Conservation (phyloP, 2,797 vertebrate species). For the Rhinella marina region DNA sequence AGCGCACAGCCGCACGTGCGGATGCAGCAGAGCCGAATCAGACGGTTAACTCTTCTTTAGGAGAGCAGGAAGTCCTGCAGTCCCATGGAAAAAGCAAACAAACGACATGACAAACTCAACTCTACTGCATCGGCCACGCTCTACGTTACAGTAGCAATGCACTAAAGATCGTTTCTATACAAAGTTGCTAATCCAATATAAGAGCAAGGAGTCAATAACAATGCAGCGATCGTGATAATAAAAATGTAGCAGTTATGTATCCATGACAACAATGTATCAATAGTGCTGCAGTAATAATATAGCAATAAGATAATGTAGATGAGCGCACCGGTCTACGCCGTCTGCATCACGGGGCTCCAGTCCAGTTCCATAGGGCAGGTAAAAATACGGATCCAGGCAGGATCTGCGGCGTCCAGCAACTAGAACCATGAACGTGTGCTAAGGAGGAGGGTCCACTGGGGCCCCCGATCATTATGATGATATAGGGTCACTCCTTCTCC, state of each 20-base stretch:
- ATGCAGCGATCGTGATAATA: background rate
- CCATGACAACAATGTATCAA: background rate
- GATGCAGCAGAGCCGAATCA: background rate
- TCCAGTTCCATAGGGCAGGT: background rate
- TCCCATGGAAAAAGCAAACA: background rate
- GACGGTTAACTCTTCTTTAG: background rate
- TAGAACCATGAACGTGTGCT: background rate
- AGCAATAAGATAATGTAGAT: background rate
- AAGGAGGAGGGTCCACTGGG: background rate
- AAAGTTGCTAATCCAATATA: too few species aligned
- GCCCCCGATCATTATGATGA: too few species aligned
- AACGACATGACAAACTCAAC: background rate
- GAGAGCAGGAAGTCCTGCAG: background rate
- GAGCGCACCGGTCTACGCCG: background rate
- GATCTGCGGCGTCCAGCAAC: background rate
- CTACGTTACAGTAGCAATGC: too few species aligned
- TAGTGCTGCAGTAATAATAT: background rate
- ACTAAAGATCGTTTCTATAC: too few species aligned
- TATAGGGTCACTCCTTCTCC: background rate
- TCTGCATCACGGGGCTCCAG: background rate
- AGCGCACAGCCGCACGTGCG: background rate
- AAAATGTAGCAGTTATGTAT: background rate
- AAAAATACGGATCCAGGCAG: background rate
- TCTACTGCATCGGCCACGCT: background rate
- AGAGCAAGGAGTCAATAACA: background rate